Percentiles rank a stretch among this genome's conserved stretches.
These are phyloP conservation scores for Argyra leucocephala DNA, from an alignment of 2,888 invertebrate species.

Conservation along the genomic window DNA sequence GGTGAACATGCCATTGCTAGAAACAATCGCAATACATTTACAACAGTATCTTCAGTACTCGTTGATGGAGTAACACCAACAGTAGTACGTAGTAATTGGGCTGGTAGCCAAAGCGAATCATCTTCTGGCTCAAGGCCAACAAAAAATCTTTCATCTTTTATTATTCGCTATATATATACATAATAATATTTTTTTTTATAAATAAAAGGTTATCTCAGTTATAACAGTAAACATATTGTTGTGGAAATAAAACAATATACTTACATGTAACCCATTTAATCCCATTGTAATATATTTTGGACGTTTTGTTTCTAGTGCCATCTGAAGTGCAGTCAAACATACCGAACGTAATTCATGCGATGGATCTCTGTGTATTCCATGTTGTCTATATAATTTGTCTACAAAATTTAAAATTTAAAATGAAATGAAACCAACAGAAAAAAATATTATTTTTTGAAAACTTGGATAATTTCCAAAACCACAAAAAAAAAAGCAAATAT, in stretches of 20 bases:
- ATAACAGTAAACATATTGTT: background rate
- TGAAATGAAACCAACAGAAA: conserved; percentile 20
- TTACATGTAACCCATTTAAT: conserved; percentile 81
- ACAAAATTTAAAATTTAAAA: conserved; percentile 43
- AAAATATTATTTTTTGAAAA: conserved; percentile 10
- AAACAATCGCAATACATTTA: conserved; percentile 58
- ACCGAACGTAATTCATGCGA: conserved; percentile 74
- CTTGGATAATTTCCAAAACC: background rate
- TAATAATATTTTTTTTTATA: no score
- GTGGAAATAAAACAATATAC: conserved; percentile 33
- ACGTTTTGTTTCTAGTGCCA: conserved; percentile 77
- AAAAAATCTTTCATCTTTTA: conserved; percentile 85
- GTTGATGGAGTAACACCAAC: conserved; percentile 50
- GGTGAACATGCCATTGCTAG: conserved; percentile 80
- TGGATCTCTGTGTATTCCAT: conserved; percentile 65
- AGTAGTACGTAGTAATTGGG: conserved; percentile 79
- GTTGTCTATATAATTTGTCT: conserved; percentile 76
- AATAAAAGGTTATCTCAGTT: background rate
- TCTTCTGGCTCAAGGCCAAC: conserved; percentile 83
- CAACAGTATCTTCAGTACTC: conserved; percentile 75
- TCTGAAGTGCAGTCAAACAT: conserved; percentile 75
- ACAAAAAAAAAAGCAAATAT: conserved; percentile 23
- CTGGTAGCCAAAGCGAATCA: conserved; percentile 85
- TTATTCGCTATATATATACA: conserved; percentile 56
- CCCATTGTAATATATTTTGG: conserved; percentile 75